Percentiles rank a stretch among this genome's conserved stretches.
These are phyloP conservation scores for Camponotus pennsylvanicus DNA, from an alignment of 1,140 invertebrate genomes.

Conservation along the genomic window DNA sequence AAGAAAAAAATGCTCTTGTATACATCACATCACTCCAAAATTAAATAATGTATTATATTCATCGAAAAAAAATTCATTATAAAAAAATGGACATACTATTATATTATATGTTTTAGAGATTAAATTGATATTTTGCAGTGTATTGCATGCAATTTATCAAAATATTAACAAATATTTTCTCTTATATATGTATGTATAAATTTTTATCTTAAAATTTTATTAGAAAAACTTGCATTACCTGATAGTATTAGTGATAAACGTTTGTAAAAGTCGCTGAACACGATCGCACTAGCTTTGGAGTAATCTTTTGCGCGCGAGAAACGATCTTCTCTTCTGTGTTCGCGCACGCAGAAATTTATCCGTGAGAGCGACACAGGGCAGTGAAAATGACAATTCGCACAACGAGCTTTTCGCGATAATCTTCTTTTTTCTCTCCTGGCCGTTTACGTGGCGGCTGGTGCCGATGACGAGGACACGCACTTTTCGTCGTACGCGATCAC, in stretches of 20 bases:
- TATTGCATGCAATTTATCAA: not conserved
- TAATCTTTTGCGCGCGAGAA: not conserved
- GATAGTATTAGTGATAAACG: not conserved
- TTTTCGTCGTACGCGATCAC: constrained; percentile 12
- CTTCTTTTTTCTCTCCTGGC: not conserved
- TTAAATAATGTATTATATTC: not conserved
- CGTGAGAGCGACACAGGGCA: not conserved
- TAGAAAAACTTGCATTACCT: constrained; percentile 30
- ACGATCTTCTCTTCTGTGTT: not conserved
- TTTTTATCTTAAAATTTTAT: not conserved
- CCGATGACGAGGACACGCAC: not conserved
- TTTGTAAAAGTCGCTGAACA: constrained; percentile 17
- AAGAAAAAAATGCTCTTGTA: too few relatives aligned
- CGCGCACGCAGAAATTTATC: not conserved
- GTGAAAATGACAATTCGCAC: not conserved
- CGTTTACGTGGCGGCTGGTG: not conserved
- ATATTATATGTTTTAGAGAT: not conserved
- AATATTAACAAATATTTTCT: not conserved
- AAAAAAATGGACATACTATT: not conserved
- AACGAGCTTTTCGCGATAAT: not conserved
- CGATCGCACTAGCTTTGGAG: not conserved
- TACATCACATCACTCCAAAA: not conserved
- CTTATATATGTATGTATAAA: not conserved
- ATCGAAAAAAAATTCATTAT: not conserved
- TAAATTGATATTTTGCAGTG: too few relatives aligned